These are phyloP conservation scores for Macrocentrus cingulum DNA, from an alignment of 1,140 invertebrate species.

Conservation along the genomic window DNA sequence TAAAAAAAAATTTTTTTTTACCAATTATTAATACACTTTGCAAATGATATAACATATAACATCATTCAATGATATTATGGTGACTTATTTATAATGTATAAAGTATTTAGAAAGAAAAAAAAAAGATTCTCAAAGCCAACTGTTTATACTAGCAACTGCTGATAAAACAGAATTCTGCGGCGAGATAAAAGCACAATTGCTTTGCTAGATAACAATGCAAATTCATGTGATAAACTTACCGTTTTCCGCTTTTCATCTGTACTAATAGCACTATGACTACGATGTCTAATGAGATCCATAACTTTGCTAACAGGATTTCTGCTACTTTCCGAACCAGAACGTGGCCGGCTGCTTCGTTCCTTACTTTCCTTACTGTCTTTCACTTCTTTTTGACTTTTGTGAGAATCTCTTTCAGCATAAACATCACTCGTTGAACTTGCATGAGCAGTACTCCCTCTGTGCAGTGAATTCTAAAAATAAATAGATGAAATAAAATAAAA, in stretches of 20 bases:
- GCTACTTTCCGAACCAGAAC: constrained; percentile 59
- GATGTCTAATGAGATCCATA: constrained; percentile 84
- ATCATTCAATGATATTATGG: too few relatives aligned
- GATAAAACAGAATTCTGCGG: too few relatives aligned
- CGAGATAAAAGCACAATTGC: too few relatives aligned
- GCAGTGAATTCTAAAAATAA: constrained; percentile 7
- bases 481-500: constrained; percentile 14
- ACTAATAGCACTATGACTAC: constrained; percentile 71
- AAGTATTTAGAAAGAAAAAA: too few relatives aligned
- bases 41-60: too few relatives aligned
- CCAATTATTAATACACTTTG: too few relatives aligned
- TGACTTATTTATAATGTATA: too few relatives aligned
- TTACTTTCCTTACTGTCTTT: constrained; percentile 43
- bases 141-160: too few relatives aligned
- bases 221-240: constrained; percentile 62
- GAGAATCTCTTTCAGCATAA: constrained; percentile 44
- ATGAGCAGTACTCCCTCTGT: constrained; percentile 37
- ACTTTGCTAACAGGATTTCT: constrained; percentile 81
- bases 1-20: too few relatives aligned
- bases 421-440: constrained; percentile 49
- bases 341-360: constrained; percentile 48
- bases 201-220: too few relatives aligned
- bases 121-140: too few relatives aligned
- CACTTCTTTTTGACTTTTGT: constrained; percentile 39
- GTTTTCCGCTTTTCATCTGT: constrained; percentile 74